Evolutionary conservation across 2,113 vertebrate genomes (phyloP).

Genomic region (Paracanthobrama guichenoti): DNA sequence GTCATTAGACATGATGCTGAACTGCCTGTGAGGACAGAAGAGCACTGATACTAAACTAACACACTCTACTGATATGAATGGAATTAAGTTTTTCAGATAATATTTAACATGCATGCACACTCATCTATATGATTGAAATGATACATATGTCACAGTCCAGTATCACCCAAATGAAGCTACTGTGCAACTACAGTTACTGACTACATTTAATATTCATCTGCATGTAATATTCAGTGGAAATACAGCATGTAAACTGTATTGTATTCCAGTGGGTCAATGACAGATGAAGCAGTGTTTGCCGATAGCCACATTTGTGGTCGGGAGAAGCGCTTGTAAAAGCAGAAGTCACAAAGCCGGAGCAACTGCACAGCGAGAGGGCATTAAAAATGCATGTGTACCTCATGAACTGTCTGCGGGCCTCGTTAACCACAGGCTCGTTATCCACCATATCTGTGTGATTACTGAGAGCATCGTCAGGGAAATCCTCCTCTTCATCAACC

Average conservation of each 20-base stretch:
- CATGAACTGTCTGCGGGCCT: slow-evolving; percentile 86
- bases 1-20: slow-evolving; percentile 87
- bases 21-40: slow-evolving; percentile 75
- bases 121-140: background rate
- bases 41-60: background rate
- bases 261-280: background rate
- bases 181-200: background rate
- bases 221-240: background rate
- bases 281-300: background rate
- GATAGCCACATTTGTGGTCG: no score
- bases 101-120: no score
- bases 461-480: slow-evolving; percentile 88
- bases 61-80: background rate
- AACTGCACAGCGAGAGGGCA: background rate
- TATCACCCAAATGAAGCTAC: background rate
- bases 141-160: background rate
- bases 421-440: slow-evolving; percentile 79
- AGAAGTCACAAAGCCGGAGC: background rate
- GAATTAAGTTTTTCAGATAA: background rate
- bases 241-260: background rate
- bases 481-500: slow-evolving; percentile 77
- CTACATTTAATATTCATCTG: background rate
- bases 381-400: slow-evolving; percentile 73
- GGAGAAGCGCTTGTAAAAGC: background rate
- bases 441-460: slow-evolving; percentile 87